Evolutionary conservation across 2,888 invertebrate genomes (phyloP).

Genomic region (Rhingia rostrata): DNA sequence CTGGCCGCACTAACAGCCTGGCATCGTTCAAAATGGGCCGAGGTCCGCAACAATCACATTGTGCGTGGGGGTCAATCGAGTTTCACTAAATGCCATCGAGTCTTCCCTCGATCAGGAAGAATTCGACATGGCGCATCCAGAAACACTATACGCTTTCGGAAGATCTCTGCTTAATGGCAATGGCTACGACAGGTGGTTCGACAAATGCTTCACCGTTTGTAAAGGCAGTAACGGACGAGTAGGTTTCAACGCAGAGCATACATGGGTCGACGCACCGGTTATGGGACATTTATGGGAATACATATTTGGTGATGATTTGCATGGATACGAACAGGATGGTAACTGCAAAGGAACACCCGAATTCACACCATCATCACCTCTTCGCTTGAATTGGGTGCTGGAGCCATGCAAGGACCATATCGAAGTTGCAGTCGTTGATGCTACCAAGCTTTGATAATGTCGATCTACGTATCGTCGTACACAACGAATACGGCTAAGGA

Average conservation of each 20-base stretch:
- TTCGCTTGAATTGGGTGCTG: slow-evolving; percentile 95
- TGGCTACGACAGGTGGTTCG: slow-evolving; percentile 98
- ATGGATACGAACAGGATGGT: slow-evolving; percentile 91
- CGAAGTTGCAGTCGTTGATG: slow-evolving; percentile 88
- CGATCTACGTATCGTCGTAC: no score
- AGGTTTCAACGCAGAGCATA: slow-evolving; percentile 99
- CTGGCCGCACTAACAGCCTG: slow-evolving; percentile 97
- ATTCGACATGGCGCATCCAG: slow-evolving; percentile 89
- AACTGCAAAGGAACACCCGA: slow-evolving; percentile 90
- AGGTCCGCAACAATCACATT: slow-evolving; percentile 90
- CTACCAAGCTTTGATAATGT: slow-evolving; percentile 89
- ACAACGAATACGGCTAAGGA: no score
- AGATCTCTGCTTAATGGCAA: slow-evolving; percentile 95
- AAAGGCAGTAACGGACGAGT: slow-evolving; percentile 96
- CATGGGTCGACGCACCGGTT: slow-evolving; percentile 99
- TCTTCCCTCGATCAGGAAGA: slow-evolving; percentile 95
- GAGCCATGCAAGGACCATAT: slow-evolving; percentile 89
- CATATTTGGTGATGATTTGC: slow-evolving; percentile 89
- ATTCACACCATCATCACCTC: slow-evolving; percentile 91
- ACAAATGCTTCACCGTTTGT: slow-evolving; percentile 98
- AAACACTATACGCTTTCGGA: slow-evolving; percentile 93
- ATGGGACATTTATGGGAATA: slow-evolving; percentile 98
- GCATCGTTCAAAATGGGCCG: slow-evolving; percentile 95
- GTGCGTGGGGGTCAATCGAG: slow-evolving; percentile 93
- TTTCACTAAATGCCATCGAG: slow-evolving; percentile 95